Evolutionary conservation across 2,113 vertebrate genomes (phyloP).

Genomic region (Cyanoliseus patagonus): DNA sequence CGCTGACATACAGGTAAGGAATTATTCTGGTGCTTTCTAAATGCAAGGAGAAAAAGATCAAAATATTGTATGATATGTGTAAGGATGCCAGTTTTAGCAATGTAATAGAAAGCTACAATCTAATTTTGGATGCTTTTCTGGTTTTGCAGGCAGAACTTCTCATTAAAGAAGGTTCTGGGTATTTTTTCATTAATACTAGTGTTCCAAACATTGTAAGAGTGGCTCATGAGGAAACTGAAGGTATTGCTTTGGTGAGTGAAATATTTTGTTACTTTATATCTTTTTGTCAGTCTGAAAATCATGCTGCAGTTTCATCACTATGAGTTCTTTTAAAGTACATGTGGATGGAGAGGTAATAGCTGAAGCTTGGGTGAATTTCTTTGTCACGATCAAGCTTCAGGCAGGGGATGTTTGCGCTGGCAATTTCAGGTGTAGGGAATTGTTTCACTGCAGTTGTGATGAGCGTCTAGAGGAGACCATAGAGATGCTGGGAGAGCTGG

Average conservation of each 20-base stretch:
- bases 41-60: not conserved
- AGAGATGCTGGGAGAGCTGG: not conserved
- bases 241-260: constrained; percentile 81
- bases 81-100: not conserved
- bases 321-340: accelerated
- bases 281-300: not conserved
- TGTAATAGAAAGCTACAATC: not conserved
- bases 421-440: not conserved
- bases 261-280: not conserved
- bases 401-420: not conserved
- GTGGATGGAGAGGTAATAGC: not conserved
- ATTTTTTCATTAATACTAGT: constrained; percentile 92
- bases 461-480: not conserved
- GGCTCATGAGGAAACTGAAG: constrained; percentile 78
- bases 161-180: constrained; percentile 89
- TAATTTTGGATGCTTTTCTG: not conserved
- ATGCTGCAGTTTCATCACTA: not conserved
- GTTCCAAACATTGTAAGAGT: constrained; percentile 75
- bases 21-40: not conserved
- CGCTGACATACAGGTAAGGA: constrained; percentile 82
- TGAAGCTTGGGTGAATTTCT: not conserved
- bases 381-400: not conserved
- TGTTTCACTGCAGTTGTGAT: not conserved
- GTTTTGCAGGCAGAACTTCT: constrained; percentile 80
- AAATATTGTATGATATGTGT: not conserved